Evolutionary conservation across 1,140 invertebrate species (phyloP).

Genomic region (Gryllus bimaculatus): DNA sequence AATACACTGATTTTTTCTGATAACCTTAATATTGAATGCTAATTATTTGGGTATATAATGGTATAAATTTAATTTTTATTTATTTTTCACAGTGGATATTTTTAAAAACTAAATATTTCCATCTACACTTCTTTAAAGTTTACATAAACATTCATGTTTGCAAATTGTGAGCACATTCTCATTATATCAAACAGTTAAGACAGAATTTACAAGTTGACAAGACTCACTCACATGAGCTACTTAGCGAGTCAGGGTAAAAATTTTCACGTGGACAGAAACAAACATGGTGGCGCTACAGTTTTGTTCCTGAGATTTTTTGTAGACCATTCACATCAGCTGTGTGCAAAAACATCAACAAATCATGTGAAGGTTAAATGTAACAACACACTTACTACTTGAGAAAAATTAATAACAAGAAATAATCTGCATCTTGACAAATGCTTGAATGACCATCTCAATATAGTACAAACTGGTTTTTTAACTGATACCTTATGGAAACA

Average conservation of each 20-base stretch:
- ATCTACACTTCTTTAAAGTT: conserved; percentile 8
- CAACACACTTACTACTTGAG: too few species aligned
- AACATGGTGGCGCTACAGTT: conserved; percentile 16
- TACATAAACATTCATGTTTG: conserved; percentile 12
- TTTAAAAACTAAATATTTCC: conserved; percentile 11
- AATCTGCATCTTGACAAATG: too few species aligned
- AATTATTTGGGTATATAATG: conserved; percentile 14
- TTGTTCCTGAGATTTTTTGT: conserved; percentile 18
- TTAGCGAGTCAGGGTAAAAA: neutral
- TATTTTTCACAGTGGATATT: conserved; percentile 10
- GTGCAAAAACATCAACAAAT: neutral
- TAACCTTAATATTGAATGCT: conserved; percentile 10
- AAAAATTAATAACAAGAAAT: too few species aligned
- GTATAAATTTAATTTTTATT: conserved; percentile 11
- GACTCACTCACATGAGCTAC: neutral
- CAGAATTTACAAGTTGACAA: neutral
- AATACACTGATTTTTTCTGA: conserved; percentile 16
- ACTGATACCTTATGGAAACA: neutral
- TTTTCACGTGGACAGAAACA: conserved; percentile 14
- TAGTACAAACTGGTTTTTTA: too few species aligned
- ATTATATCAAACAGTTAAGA: conserved; percentile 15
- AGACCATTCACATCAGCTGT: conserved; percentile 13
- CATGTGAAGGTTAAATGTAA: too few species aligned
- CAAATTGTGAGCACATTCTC: conserved; percentile 14
- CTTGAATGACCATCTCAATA: too few species aligned